phyloP scores from a whole-genome alignment of 2,888 invertebrate species.

The Adineta ricciae region DNA sequence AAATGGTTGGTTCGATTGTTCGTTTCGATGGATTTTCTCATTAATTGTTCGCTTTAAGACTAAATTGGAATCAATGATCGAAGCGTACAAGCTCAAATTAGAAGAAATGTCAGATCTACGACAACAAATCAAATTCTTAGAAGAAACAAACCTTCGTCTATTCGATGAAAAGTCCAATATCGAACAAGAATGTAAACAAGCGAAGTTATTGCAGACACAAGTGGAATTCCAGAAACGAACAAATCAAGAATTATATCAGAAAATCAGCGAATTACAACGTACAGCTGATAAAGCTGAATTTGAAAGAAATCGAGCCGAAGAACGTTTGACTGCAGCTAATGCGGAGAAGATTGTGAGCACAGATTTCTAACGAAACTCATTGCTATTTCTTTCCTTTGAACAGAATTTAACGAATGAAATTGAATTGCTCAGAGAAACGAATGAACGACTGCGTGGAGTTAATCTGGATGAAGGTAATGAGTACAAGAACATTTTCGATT shows the following conservation, averaged over 20 bases:
- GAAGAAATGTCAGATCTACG: conserved; percentile 78
- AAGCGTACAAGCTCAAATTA: conserved; percentile 80
- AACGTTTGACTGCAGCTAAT: conserved; percentile 28
- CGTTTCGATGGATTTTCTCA: not conserved
- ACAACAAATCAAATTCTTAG: conserved; percentile 71
- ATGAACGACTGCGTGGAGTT: conserved; percentile 54
- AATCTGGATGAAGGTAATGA: conserved; percentile 9
- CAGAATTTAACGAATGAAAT: conserved; percentile 65
- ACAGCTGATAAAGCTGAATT: conserved; percentile 77
- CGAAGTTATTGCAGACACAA: conserved; percentile 58
- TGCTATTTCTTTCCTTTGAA: not conserved
- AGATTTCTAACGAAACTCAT: not conserved
- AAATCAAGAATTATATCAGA: conserved; percentile 72
- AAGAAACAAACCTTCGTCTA: conserved; percentile 80
- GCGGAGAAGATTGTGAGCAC: not conserved
- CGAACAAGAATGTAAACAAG: conserved; percentile 63
- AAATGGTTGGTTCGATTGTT: not conserved
- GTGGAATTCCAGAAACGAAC: conserved; percentile 84
- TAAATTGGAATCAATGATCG: conserved; percentile 70
- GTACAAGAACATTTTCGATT: too few species aligned
- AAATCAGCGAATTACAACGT: conserved; percentile 74
- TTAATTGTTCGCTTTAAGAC: not conserved
- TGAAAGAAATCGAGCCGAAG: conserved; percentile 62
- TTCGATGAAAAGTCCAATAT: conserved; percentile 74
- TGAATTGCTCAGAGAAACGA: conserved; percentile 71